These are phyloP conservation scores for Euglossa dilemma DNA, from an alignment of 1,140 invertebrate species.

Conservation along the genomic window DNA sequence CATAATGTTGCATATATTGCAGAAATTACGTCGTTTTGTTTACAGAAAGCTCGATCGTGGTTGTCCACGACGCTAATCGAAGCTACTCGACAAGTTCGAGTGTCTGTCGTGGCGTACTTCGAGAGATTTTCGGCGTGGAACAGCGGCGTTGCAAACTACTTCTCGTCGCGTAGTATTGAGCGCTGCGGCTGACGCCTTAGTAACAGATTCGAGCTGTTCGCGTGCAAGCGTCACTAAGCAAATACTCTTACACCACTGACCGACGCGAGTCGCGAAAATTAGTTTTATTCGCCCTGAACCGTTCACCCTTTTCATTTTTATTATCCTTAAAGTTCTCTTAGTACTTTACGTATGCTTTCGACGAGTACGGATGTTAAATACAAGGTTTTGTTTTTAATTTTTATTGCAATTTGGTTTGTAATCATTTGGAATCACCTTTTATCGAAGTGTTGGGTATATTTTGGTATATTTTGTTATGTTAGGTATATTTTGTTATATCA, in stretches of 20 bases:
- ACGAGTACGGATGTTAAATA: too few species aligned
- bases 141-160: constrained; percentile 36
- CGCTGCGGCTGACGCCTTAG: constrained; percentile 34
- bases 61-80: constrained; percentile 7
- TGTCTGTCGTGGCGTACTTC: constrained; percentile 72
- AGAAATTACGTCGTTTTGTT: constrained; percentile 56
- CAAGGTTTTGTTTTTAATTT: too few species aligned
- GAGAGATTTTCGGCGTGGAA: constrained; percentile 57
- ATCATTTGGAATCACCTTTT: too few species aligned
- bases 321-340: too few species aligned
- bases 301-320: too few species aligned
- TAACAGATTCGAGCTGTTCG: constrained; percentile 32
- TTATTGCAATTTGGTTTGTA: too few species aligned
- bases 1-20: constrained; percentile 66
- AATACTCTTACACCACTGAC: too few species aligned
- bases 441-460: too few species aligned
- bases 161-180: constrained; percentile 50
- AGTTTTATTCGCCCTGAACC: too few species aligned
- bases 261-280: not conserved
- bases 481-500: too few species aligned
- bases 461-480: too few species aligned
- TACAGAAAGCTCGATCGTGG: not conserved
- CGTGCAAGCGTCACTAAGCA: not conserved
- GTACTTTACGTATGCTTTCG: too few species aligned
- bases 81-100: not conserved